Conservation (phyloP, 2,888 invertebrate genomes). For the Trichogramma dendrolimi region DNA sequence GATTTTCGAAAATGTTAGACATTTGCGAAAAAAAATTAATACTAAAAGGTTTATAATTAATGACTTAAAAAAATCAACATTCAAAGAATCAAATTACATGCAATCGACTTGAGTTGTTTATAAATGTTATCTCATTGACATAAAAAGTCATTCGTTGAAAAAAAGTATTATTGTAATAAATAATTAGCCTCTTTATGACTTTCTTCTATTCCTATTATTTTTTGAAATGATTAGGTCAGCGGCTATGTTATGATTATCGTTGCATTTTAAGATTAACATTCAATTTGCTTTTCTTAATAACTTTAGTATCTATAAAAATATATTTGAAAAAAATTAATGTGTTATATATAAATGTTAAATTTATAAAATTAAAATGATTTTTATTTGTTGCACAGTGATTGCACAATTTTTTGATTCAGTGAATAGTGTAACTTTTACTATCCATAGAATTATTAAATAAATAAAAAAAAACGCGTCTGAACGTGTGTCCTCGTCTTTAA, state of each 20-base stretch:
- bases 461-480: conserved; percentile 21
- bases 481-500: conserved; percentile 36
- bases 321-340: conserved; percentile 27
- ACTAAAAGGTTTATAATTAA: background rate
- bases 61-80: conserved; percentile 7
- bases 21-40: conserved; percentile 10
- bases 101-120: conserved; percentile 24
- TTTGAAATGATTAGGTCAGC: conserved; percentile 18
- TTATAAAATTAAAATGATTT: conserved; percentile 31
- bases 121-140: conserved; percentile 4
- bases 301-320: conserved; percentile 36
- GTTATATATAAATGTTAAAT: conserved; percentile 33
- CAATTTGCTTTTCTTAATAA: conserved; percentile 25
- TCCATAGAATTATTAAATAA: conserved; percentile 26
- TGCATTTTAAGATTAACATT: conserved; percentile 31
- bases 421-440: conserved; percentile 35
- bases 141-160: conserved; percentile 27
- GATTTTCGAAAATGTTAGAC: conserved; percentile 19
- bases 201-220: conserved; percentile 26
- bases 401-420: conserved; percentile 35
- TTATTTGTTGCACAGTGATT: conserved; percentile 34
- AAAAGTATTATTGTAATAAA: conserved; percentile 18
- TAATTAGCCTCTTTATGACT: conserved; percentile 18
- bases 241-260: conserved; percentile 33
- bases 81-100: conserved; percentile 31